These are phyloP conservation scores for Microcebus griseorufus DNA, from an alignment of 2,113 vertebrate species.

Conservation along the genomic window DNA sequence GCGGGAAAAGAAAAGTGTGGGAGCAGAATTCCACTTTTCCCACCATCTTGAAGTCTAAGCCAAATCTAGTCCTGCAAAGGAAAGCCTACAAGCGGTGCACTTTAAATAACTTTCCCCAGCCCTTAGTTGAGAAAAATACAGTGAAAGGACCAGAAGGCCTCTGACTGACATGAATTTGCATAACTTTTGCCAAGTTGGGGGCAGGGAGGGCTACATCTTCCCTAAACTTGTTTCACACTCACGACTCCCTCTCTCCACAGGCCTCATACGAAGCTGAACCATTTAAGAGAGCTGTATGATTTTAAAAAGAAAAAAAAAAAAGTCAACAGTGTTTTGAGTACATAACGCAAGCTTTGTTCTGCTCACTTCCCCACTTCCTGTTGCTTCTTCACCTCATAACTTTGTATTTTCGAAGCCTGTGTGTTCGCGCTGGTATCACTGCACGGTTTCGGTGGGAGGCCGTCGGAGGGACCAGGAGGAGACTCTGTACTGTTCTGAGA, in stretches of 20 bases:
- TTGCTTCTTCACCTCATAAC: conserved; percentile 65
- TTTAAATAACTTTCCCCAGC: not conserved
- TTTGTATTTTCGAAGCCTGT: conserved; percentile 70
- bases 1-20: not conserved
- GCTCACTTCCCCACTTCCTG: conserved; percentile 82
- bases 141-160: not conserved
- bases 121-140: not conserved
- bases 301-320: conserved; percentile 11
- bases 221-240: not conserved
- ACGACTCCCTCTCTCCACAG: not conserved
- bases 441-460: conserved; percentile 29
- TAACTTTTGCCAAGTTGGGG: not conserved
- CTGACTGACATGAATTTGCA: not conserved
- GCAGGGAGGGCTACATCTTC: not conserved
- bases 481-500: conserved; percentile 1
- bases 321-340: conserved; percentile 67
- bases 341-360: conserved; percentile 63
- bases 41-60: not conserved
- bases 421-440: not conserved
- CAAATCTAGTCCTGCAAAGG: not conserved
- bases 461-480: not conserved
- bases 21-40: not conserved
- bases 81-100: not conserved
- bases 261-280: not conserved
- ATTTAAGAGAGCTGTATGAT: conserved; percentile 1